These are phyloP conservation scores for Enteromius paludinosus DNA, from an alignment of 2,797 vertebrate species.

Conservation along the genomic window DNA sequence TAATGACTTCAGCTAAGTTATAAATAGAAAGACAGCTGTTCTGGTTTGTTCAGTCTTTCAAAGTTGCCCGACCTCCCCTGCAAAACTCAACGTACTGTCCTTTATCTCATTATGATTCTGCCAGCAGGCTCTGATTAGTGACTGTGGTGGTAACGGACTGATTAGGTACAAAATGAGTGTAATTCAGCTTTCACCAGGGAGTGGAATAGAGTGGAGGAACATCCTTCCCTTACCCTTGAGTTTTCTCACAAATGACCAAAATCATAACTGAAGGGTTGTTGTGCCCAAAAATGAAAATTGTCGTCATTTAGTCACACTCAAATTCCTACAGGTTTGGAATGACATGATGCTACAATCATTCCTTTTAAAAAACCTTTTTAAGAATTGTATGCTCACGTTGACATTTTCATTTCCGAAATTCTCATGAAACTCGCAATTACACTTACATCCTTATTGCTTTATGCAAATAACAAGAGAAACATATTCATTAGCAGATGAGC, in stretches of 20 bases:
- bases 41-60: slow-evolving; percentile 2
- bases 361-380: background rate
- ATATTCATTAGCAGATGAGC: background rate
- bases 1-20: slow-evolving; percentile 1
- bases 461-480: background rate
- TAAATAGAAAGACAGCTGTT: slow-evolving; percentile 10
- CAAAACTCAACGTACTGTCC: background rate
- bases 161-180: slow-evolving; percentile 33
- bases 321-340: background rate
- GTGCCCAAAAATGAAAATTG: background rate
- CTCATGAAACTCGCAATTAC: background rate
- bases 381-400: background rate
- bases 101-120: slow-evolving; percentile 37
- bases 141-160: slow-evolving; percentile 12
- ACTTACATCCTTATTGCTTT: background rate
- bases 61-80: slow-evolving; percentile 20
- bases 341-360: background rate
- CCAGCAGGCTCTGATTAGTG: slow-evolving; percentile 36
- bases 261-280: background rate
- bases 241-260: slow-evolving; percentile 23
- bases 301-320: background rate
- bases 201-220: slow-evolving; percentile 8
- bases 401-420: background rate
- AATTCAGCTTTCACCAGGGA: slow-evolving; percentile 35
- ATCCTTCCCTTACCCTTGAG: slow-evolving; percentile 33